Evolutionary conservation across 1,140 invertebrate genomes (phyloP).

Genomic region (Xylocopa sonorina): DNA sequence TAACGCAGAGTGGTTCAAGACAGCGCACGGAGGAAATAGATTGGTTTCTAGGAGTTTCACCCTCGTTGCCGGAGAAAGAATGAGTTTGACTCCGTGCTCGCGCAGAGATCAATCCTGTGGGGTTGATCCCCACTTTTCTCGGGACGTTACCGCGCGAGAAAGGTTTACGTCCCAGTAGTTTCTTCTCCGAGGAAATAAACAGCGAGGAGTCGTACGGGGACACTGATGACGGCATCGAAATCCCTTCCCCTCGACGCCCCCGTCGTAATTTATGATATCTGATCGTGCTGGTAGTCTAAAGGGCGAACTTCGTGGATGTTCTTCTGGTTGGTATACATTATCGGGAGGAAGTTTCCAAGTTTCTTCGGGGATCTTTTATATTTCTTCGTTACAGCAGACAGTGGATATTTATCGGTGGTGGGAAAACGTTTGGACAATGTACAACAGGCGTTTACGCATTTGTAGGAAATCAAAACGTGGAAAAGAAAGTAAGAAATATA

Average conservation of each 20-base stretch:
- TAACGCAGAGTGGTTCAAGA: too few relatives aligned
- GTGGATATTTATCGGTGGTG: too few relatives aligned
- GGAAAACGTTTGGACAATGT: too few relatives aligned
- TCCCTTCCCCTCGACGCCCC: too few relatives aligned
- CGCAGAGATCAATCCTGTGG: neutral
- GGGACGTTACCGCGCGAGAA: neutral
- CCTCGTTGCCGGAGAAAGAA: neutral
- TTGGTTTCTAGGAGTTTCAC: neutral
- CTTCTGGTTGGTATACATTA: neutral
- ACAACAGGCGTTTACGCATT: too few relatives aligned
- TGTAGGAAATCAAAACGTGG: too few relatives aligned
- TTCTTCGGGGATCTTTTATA: too few relatives aligned
- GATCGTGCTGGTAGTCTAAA: neutral
- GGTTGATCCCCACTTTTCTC: neutral
- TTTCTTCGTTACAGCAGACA: too few relatives aligned
- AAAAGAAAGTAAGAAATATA: too few relatives aligned
- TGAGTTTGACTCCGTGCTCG: neutral
- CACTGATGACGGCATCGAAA: neutral
- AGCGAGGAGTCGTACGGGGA: neutral
- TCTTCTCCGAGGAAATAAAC: neutral
- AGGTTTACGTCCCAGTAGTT: slow-evolving; percentile 4
- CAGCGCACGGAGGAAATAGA: too few relatives aligned
- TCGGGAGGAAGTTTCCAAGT: too few relatives aligned
- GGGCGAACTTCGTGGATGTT: neutral
- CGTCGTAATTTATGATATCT: slow-evolving; percentile 2